These are phyloP conservation scores for human (Homo sapiens) DNA, from an alignment of 2,113 vertebrate species.

Conservation along the genomic window GRCh38 chr12:12670001-12670500, in stretches of 20 bases:
- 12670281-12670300: constrained; percentile 30
- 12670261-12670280: neutral
- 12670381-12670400: neutral
- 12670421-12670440: neutral
- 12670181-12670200: neutral
- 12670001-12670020: too few species aligned
- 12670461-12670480: neutral
- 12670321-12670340: neutral
- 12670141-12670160: neutral
- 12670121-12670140: neutral
- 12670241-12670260: neutral
- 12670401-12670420: neutral
- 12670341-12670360: neutral
- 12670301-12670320: neutral
- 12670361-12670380: neutral
- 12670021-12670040: too few species aligned
- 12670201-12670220: neutral
- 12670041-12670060: neutral
- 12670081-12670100: neutral
- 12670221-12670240: neutral
- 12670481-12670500: neutral
- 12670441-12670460: neutral
- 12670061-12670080: neutral
- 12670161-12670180: neutral
- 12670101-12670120: neutral